phyloP scores from a whole-genome alignment of 2,888 invertebrate species.

The Asteroscopus sphinx region DNA sequence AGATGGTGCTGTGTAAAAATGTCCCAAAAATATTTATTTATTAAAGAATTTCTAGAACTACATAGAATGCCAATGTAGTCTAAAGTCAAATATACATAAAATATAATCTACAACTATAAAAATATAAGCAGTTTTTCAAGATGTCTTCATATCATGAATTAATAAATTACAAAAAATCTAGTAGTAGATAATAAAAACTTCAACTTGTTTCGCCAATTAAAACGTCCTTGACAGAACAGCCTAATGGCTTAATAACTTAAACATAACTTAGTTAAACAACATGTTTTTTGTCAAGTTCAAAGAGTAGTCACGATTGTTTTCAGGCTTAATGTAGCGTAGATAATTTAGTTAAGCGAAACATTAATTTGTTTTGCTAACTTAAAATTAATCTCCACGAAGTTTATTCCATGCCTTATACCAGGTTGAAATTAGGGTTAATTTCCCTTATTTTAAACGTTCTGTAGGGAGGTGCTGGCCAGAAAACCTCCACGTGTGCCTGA shows the following conservation, averaged over 20 bases:
- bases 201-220: neutral
- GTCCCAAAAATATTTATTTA: too few relatives aligned
- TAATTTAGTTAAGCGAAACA: constrained; percentile 22
- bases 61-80: too few relatives aligned
- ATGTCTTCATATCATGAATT: neutral
- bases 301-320: constrained; percentile 36
- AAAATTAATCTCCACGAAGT: too few relatives aligned
- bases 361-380: constrained; percentile 4
- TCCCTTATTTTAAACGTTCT: too few relatives aligned
- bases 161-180: constrained; percentile 5
- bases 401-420: too few relatives aligned
- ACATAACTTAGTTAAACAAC: constrained; percentile 9
- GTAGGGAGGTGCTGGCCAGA: too few relatives aligned
- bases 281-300: constrained; percentile 38
- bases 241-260: constrained; percentile 3
- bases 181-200: constrained; percentile 1
- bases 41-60: too few relatives aligned
- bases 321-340: constrained; percentile 22
- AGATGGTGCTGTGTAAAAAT: too few relatives aligned
- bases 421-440: too few relatives aligned
- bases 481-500: too few relatives aligned
- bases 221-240: constrained; percentile 17
- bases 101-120: too few relatives aligned
- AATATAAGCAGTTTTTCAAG: neutral
- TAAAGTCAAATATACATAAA: too few relatives aligned